Evolutionary conservation across 1,140 invertebrate genomes (phyloP).

Genomic region (Dinoponera quadriceps): DNA sequence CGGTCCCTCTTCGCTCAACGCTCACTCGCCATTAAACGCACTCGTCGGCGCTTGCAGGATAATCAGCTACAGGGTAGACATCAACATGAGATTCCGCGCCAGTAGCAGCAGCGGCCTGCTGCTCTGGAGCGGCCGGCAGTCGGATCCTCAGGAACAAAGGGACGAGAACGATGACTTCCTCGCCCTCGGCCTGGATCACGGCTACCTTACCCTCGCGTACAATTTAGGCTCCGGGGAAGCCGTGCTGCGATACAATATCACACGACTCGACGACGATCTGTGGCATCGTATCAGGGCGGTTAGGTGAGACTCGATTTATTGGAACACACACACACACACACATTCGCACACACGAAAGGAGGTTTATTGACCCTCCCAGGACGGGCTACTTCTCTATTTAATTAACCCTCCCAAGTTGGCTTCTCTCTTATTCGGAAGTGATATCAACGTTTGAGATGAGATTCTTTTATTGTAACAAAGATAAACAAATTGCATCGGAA

Average conservation of each 20-base stretch:
- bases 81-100: slow-evolving; percentile 92
- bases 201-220: slow-evolving; percentile 90
- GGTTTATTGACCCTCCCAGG: too few relatives aligned
- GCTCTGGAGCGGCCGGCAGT: slow-evolving; percentile 94
- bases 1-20: background rate
- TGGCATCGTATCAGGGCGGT: slow-evolving; percentile 96
- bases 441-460: too few relatives aligned
- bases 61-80: slow-evolving; percentile 91
- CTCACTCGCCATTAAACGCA: background rate
- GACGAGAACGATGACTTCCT: slow-evolving; percentile 91
- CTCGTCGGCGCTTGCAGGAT: slow-evolving; percentile 86
- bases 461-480: too few relatives aligned
- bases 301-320: slow-evolving; percentile 87
- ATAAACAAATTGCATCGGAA: too few relatives aligned
- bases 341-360: too few relatives aligned
- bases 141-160: slow-evolving; percentile 85
- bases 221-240: slow-evolving; percentile 93
- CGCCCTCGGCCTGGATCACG: slow-evolving; percentile 93
- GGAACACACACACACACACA: too few relatives aligned
- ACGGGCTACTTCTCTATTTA: too few relatives aligned
- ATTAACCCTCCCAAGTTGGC: too few relatives aligned
- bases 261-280: slow-evolving; percentile 95
- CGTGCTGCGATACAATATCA: slow-evolving; percentile 93
- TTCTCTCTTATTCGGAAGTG: too few relatives aligned
- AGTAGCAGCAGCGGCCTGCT: slow-evolving; percentile 91